Base-by-base conservation (phyloP, 2,113 vertebrate genomes). In the Tor tambroides region DNA sequence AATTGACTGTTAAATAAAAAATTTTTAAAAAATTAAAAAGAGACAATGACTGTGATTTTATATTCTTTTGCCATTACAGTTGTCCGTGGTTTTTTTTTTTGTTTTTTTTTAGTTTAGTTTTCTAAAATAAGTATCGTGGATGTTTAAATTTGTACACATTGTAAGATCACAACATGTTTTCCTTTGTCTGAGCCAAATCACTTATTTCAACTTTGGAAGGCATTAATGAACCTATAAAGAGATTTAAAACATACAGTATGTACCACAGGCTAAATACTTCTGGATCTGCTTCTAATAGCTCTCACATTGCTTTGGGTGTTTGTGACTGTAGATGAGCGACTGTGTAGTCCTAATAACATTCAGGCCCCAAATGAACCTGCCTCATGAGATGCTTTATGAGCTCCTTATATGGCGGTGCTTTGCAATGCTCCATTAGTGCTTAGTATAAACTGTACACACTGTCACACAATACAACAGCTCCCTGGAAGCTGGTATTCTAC, bases 371-470 rank as follows among this genome's bases (percentile, higher is more conserved):
- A 86, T 81, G 65, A 86, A 86, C 77, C 84, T 49, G 26, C 43
- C 75, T 77, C 56, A 5, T 56, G 30, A 63, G 63, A 85, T 65
- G 59, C 84, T 65, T 85, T 67, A 85, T 79, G 41, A 65, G 59
- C 63, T 69, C 43, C 43, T 9, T 67, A 78, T 77, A 67, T 23
- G n/a, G 78, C 1, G 26, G 26, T 51, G 35, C 26, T 87, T 87
- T 74, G 80, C 80, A 32, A 83, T 83, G 63, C 80, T 71, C 80
- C 43, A 83, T 83, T 83, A 83, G 63, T 51, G 63, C 80, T 83
- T 32, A 35, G 80, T 83, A 83, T 71, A 51, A 71, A 83, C 80
- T 83, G 63, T 69, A 83, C 80, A 83, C 80, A 83, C 63, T 83
- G 63, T 83, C 80, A 71, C 61, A 83, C 80, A 82, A 67, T 67